Evolutionary conservation across 2,797 vertebrate genomes (phyloP).

Genomic region (Halcyon chelicuti): DNA sequence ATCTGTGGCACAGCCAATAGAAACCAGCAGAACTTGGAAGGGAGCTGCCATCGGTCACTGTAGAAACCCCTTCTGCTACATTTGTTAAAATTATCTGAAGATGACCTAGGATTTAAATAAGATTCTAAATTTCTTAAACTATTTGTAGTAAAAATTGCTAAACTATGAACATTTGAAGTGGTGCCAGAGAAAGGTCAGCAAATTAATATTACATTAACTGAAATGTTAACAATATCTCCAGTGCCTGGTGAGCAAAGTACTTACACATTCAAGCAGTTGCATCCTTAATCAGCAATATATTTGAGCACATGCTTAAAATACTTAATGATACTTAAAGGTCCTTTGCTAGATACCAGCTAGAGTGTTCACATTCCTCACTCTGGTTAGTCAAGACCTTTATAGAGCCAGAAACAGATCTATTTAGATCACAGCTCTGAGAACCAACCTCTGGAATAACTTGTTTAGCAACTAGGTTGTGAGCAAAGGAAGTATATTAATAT

Average conservation of each 20-base stretch:
- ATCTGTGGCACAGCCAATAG: neutral
- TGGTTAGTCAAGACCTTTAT: slow-evolving; percentile 14
- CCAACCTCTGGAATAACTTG: slow-evolving; percentile 41
- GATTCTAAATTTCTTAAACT: neutral
- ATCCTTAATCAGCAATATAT: neutral
- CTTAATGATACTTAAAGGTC: slow-evolving; percentile 18
- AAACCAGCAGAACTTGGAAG: neutral
- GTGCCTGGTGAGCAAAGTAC: neutral
- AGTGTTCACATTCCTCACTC: neutral
- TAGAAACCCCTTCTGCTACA: neutral
- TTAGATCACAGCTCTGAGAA: slow-evolving; percentile 45
- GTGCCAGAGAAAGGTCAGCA: neutral
- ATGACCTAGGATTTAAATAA: neutral
- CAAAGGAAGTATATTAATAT: neutral
- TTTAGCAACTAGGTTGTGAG: neutral
- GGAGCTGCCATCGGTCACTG: rapidly evolving
- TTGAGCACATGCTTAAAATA: slow-evolving; percentile 16
- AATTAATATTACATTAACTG: neutral
- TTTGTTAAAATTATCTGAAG: neutral
- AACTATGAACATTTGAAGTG: neutral
- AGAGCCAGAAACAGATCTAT: slow-evolving; percentile 54
- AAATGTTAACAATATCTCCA: neutral
- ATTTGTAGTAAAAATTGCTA: neutral
- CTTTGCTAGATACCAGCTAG: slow-evolving; percentile 7
- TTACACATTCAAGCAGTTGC: neutral